phyloP scores from a whole-genome alignment of 2,888 invertebrate species.

The Rugalucina vietnamica region DNA sequence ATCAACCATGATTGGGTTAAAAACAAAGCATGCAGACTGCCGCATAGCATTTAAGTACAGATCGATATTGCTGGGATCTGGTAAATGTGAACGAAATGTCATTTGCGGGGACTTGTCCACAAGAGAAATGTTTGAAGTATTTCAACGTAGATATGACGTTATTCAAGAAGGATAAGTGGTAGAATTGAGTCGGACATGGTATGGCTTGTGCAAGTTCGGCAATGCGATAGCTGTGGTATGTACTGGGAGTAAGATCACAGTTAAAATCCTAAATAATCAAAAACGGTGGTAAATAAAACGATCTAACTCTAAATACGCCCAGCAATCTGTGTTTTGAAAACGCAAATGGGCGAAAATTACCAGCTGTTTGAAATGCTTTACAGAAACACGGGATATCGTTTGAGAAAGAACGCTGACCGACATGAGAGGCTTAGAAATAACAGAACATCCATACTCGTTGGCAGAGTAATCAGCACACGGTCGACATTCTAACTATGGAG shows the following conservation, averaged over 20 bases:
- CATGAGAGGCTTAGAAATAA: slow-evolving; percentile 29
- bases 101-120: slow-evolving; percentile 42
- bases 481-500: slow-evolving; percentile 34
- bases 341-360: not conserved
- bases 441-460: slow-evolving; percentile 31
- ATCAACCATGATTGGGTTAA: no score
- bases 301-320: slow-evolving; percentile 25
- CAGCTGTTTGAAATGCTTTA: slow-evolving; percentile 37
- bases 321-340: slow-evolving; percentile 23
- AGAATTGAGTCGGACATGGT: slow-evolving; percentile 31
- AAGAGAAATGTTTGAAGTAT: slow-evolving; percentile 28
- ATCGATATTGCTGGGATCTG: slow-evolving; percentile 32
- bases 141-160: slow-evolving; percentile 20
- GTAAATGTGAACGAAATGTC: slow-evolving; percentile 34
- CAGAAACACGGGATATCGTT: slow-evolving; percentile 19
- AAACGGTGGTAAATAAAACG: slow-evolving; percentile 8
- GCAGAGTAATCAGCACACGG: slow-evolving; percentile 41
- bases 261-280: not conserved
- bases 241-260: not conserved
- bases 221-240: slow-evolving; percentile 5
- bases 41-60: no score
- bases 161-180: slow-evolving; percentile 21
- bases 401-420: slow-evolving; percentile 51
- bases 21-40: no score
- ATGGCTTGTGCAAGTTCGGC: slow-evolving; percentile 39